Percentiles rank a stretch among this genome's conserved stretches.
phyloP scores from a whole-genome alignment of 1,140 invertebrate genomes.

The Mylabris phalerata region DNA sequence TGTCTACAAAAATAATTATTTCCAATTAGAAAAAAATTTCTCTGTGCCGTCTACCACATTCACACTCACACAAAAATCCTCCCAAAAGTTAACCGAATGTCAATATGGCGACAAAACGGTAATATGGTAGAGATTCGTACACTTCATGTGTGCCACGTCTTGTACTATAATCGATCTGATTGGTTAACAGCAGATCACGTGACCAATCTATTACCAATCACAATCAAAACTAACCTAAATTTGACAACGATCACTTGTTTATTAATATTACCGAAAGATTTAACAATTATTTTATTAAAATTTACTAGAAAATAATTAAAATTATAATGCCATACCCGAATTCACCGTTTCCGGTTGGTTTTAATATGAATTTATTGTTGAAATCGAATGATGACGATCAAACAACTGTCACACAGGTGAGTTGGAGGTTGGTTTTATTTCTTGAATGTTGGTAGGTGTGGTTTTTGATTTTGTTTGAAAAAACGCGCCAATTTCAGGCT shows the following conservation, averaged over 20 bases:
- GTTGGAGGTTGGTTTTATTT: slow-evolving; percentile 3
- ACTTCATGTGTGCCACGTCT: slow-evolving; percentile 63
- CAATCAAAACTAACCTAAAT: slow-evolving; percentile 13
- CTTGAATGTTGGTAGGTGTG: slow-evolving; percentile 5
- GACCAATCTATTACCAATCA: slow-evolving; percentile 30
- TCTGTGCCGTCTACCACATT: slow-evolving; percentile 49
- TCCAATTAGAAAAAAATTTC: too few species aligned
- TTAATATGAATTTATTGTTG: slow-evolving; percentile 19
- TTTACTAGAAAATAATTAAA: background rate
- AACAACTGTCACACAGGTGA: slow-evolving; percentile 15
- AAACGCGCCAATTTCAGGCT: slow-evolving; percentile 25
- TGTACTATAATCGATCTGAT: slow-evolving; percentile 41
- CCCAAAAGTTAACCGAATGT: slow-evolving; percentile 62
- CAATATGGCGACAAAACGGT: slow-evolving; percentile 59
- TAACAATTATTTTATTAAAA: too few species aligned
- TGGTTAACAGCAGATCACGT: slow-evolving; percentile 41
- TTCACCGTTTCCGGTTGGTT: slow-evolving; percentile 30
- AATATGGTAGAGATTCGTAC: slow-evolving; percentile 63
- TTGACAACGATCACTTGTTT: too few species aligned
- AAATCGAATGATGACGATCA: slow-evolving; percentile 13
- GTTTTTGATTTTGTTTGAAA: background rate
- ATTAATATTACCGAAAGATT: too few species aligned
- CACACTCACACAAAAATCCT: slow-evolving; percentile 48
- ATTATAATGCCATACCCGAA: slow-evolving; percentile 31
- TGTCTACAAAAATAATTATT: too few species aligned